Evolutionary conservation across 2,113 vertebrate species (phyloP).

Genomic region (Notechis scutatus): DNA sequence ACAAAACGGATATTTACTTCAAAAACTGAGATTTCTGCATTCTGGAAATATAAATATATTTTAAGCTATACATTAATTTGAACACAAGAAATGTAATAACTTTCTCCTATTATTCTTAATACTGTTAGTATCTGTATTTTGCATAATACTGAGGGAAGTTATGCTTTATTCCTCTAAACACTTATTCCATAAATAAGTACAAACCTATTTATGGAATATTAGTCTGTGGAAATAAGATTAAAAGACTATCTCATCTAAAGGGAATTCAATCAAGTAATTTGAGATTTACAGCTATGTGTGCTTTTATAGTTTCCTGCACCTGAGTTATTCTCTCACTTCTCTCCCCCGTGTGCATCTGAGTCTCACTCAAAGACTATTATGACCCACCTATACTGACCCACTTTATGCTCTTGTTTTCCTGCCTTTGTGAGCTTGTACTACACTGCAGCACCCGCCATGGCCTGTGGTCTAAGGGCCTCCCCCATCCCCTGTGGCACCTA

Average conservation of each 20-base stretch:
- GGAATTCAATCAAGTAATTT: neutral
- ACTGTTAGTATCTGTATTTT: neutral
- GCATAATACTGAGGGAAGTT: neutral
- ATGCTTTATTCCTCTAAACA: neutral
- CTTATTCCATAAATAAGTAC: too few relatives aligned
- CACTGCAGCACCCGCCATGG: neutral
- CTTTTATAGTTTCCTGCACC: neutral
- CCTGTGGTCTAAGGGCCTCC: neutral
- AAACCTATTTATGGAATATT: neutral
- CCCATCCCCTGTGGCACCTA: neutral
- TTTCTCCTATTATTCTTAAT: neutral
- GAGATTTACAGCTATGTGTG: neutral
- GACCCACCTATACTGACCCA: neutral
- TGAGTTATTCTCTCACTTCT: neutral
- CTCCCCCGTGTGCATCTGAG: neutral
- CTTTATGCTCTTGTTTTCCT: neutral
- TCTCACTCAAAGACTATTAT: neutral
- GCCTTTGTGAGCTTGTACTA: neutral
- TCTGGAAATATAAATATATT: conserved; percentile 72
- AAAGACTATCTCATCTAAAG: neutral
- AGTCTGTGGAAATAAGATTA: neutral
- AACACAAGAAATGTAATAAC: neutral
- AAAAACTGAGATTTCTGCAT: conserved; percentile 94
- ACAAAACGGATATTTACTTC: conserved; percentile 99
- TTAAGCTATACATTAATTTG: conserved; percentile 16